Percentiles rank a stretch among this genome's conserved stretches.
Conservation (phyloP, 2,888 invertebrate genomes). For the Anoplius nigerrimus region DNA sequence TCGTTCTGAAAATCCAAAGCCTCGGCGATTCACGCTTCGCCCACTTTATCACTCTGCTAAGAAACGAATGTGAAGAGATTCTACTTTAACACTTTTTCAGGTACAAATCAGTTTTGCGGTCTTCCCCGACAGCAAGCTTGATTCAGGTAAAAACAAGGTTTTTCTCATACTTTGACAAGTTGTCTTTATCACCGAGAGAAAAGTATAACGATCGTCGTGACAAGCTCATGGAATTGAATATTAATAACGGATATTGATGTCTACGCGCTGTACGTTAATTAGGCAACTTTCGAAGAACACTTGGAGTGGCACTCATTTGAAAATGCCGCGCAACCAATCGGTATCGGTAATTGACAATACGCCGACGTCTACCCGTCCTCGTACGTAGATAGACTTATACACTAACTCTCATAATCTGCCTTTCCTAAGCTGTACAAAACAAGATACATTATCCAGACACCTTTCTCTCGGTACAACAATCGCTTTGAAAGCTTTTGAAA, state of each 20-base stretch:
- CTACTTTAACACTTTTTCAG: slow-evolving; percentile 71
- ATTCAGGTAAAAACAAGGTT: slow-evolving; percentile 72
- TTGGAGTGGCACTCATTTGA: too few relatives aligned
- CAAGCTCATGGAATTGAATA: too few relatives aligned
- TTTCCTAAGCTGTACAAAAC: too few relatives aligned
- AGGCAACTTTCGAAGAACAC: too few relatives aligned
- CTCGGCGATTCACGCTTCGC: not conserved
- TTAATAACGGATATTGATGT: too few relatives aligned
- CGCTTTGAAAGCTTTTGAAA: slow-evolving; percentile 61
- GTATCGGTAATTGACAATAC: too few relatives aligned
- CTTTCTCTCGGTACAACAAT: slow-evolving; percentile 64
- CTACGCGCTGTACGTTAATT: too few relatives aligned
- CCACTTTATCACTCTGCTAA: slow-evolving; percentile 18
- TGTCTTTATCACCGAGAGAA: slow-evolving; percentile 65
- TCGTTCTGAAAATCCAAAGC: not conserved
- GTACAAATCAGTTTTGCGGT: slow-evolving; percentile 73
- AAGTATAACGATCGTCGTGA: slow-evolving; percentile 44
- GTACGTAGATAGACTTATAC: too few relatives aligned
- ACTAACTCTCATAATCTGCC: too few relatives aligned
- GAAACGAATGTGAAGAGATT: slow-evolving; percentile 55
- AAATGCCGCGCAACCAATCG: too few relatives aligned
- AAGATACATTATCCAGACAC: slow-evolving; percentile 27
- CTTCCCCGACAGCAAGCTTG: slow-evolving; percentile 72
- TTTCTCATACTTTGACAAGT: slow-evolving; percentile 58
- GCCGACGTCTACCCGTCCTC: too few relatives aligned